Evolutionary conservation across 2,888 invertebrate species (phyloP).

Genomic region (Acholoe squamosa): DNA sequence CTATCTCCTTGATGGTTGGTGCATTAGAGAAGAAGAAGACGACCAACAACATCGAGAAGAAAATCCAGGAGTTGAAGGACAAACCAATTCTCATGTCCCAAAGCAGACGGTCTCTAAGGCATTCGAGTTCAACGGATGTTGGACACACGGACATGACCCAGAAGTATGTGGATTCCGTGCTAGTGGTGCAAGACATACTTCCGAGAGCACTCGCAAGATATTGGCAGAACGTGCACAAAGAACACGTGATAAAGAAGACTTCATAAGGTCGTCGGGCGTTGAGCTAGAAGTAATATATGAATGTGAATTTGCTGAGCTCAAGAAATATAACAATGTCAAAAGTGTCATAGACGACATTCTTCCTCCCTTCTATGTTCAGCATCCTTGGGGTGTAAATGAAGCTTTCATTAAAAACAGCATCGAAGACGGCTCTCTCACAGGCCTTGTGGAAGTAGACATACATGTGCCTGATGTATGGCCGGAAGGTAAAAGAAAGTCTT

Average conservation of each 20-base stretch:
- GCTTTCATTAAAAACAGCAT: not conserved
- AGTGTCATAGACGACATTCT: not conserved
- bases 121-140: not conserved
- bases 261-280: not conserved
- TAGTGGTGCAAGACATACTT: not conserved
- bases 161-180: not conserved
- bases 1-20: no score
- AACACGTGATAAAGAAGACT: not conserved
- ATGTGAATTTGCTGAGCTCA: not conserved
- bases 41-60: no score
- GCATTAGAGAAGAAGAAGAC: no score
- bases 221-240: not conserved
- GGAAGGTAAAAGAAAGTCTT: not conserved
- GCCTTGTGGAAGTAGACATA: not conserved
- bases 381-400: not conserved
- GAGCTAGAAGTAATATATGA: not conserved
- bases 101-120: no score
- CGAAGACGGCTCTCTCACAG: not conserved
- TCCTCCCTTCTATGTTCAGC: not conserved
- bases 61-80: no score
- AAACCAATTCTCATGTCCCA: no score
- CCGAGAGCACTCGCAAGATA: not conserved
- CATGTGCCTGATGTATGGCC: not conserved
- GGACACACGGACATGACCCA: not conserved
- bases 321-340: not conserved